Evolutionary conservation across 2,888 invertebrate genomes (phyloP), one percentile per base, ranked within the genome.

Genomic region (Synergus laeviventris): DNA sequence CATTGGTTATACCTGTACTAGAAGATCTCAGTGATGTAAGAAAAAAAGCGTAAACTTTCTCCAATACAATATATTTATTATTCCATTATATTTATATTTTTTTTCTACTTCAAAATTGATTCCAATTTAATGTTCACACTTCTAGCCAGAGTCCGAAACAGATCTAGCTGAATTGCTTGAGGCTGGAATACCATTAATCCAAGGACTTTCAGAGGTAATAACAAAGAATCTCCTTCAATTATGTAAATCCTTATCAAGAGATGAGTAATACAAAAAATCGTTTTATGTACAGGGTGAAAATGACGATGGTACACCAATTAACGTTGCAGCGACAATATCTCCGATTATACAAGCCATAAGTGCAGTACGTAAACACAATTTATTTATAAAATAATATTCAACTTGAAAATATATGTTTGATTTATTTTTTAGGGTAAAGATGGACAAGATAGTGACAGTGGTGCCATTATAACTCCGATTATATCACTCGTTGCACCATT

Each of bases 11-110:
- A 2, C 91, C 91, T 1, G 86, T 90, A 77, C 81, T 91, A 24
- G 89, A 91, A 78, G 91, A 91, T 75, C 85, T 91, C 14, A 90
- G 90, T 81, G 88, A 91, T 74, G 91, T 91, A 87, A 87, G 86
- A 80, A 64, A 70, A 66, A 59, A 59, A 61, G 59, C 11, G 11
- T 56, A 11, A 75, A 42, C 76, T 79, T 77, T 79, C 75, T 76
- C 70, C 14, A 56, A 54, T 61, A 31, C 24, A 74, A 61, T 24
- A 24, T 45, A 78, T 56, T 73, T 21, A 61, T 12, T 14, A 73
- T 76, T 79, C 49, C 56, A 62, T n/a, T n/a, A n/a, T n/a, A n/a
- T 61, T 9, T n/a, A 31, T 75, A 18, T 74, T 73, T 70, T 59
- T 75, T 12, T 14, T 1, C 59, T 24, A 24, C 24, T 21, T 59